Evolutionary conservation across 30 jellyfish, hydroid and myxozoan genomes (phyloP), one percentile per base, ranked within the genome.

Genomic region (Sanderia malayensis): DNA sequence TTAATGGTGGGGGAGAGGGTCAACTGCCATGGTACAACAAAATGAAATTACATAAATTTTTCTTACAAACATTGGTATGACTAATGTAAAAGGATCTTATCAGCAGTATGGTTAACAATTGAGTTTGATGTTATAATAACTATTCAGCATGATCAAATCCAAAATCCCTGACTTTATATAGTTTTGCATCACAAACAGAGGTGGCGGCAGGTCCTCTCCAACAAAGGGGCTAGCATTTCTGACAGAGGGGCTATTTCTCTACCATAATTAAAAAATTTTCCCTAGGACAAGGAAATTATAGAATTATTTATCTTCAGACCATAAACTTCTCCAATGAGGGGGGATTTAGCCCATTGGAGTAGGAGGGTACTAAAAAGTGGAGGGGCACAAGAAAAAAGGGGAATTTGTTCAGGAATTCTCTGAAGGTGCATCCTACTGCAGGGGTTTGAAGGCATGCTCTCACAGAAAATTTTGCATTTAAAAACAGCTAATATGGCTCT

Each of bases 1-100:
- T 41, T 41, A 41, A 41, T 41, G 55, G 55, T 41, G 55, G 55
- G 55, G 55, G 55, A 41, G 55, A 41, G 55, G 55, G 55, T 41
- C 55, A 41, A 41, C 55, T 41, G 55, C 55, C 55, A 41, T 41
- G 8, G 55, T 41, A 41, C 55, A 41, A 41, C 55, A 41, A 41
- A 41, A 41, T 41, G 55, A 41, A 6, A 41, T 41, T 41, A 41
- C 55, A 41, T 41, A 41, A 41, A 41, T 41, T 41, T 41, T 41
- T 41, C 55, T 41, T 6, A 41, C 15, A 41, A 41, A 41, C 55
- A 15, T 41, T 41, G 55, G 55, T 41, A 41, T 41, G 55, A 41
- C 55, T 41, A 41, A 41, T 41, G 55, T 41, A 41, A 41, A 41
- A 41, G 55, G 55, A 41, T 41, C 55, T 41, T 41, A 41, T 41